Percentiles rank a stretch among this genome's conserved stretches.
Conservation (phyloP, 1,140 invertebrate genomes). For the Drosophila baimaii region DNA sequence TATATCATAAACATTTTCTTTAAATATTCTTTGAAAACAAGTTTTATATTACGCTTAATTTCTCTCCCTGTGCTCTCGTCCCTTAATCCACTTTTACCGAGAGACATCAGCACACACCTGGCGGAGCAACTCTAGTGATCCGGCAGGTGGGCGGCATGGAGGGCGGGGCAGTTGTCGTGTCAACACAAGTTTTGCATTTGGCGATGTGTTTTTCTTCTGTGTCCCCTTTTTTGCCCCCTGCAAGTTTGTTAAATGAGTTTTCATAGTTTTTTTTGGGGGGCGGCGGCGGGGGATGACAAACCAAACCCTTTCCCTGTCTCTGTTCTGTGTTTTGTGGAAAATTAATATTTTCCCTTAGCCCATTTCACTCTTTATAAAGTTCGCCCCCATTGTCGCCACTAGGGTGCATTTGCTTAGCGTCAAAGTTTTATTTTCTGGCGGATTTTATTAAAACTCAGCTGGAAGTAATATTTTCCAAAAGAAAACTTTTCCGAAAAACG, state of each 20-base stretch:
- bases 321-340: conserved; percentile 35
- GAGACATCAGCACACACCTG: conserved; percentile 21
- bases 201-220: conserved; percentile 70
- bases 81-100: conserved; percentile 54
- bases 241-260: conserved; percentile 80
- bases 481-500: conserved; percentile 37
- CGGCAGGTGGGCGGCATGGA: conserved; percentile 2
- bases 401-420: conserved; percentile 53
- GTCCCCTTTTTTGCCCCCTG: conserved; percentile 18
- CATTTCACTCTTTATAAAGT: conserved; percentile 51
- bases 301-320: conserved; percentile 32
- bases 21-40: background rate
- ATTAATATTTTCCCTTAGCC: conserved; percentile 51
- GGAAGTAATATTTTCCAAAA: conserved; percentile 38
- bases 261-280: conserved; percentile 81
- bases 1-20: too few species aligned
- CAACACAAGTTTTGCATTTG: conserved; percentile 80
- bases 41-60: background rate
- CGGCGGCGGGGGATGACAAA: conserved; percentile 17
- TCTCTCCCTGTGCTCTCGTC: conserved; percentile 35
- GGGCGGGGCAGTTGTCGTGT: conserved; percentile 58
- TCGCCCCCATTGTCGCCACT: conserved; percentile 31
- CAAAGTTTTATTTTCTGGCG: conserved; percentile 43
- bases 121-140: conserved; percentile 26
- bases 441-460: conserved; percentile 49